Conservation (phyloP, 2,797 vertebrate genomes). For the Premnoplex brunnescens region DNA sequence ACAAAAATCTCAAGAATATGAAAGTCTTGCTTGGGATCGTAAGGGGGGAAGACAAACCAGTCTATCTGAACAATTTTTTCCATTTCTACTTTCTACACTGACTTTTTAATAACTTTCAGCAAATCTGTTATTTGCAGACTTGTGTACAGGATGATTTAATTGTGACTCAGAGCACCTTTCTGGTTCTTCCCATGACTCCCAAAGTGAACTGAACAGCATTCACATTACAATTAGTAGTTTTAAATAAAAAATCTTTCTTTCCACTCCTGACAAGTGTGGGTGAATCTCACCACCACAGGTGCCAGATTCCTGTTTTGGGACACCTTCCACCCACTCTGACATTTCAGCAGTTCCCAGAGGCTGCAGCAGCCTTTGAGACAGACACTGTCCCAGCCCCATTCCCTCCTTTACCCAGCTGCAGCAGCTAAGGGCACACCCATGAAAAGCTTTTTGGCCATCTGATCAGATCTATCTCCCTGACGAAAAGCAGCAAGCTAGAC, state of each 20-base stretch:
- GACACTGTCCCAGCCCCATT: background rate
- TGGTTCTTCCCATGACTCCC: background rate
- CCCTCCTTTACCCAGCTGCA: background rate
- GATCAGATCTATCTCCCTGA: background rate
- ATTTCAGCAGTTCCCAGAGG: background rate
- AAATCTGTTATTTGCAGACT: background rate
- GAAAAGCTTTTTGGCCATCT: background rate
- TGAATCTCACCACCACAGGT: background rate
- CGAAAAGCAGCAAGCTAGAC: background rate
- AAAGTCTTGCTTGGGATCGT: background rate
- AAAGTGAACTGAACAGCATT: background rate
- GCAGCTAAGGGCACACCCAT: background rate
- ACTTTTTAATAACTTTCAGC: background rate
- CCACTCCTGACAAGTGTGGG: fast-evolving
- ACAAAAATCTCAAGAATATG: background rate
- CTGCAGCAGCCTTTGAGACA: background rate
- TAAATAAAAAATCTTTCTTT: background rate
- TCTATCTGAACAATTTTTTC: background rate
- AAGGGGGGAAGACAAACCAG: background rate
- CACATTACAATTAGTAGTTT: background rate
- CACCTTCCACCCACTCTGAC: background rate
- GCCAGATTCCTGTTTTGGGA: background rate
- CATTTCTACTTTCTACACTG: background rate
- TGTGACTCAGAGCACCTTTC: background rate
- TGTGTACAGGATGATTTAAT: background rate